A percentile compares a stretch with the other conserved stretches of the same genome.
phyloP scores from a whole-genome alignment of 2,888 invertebrate species.

The Halictus quadricinctus region DNA sequence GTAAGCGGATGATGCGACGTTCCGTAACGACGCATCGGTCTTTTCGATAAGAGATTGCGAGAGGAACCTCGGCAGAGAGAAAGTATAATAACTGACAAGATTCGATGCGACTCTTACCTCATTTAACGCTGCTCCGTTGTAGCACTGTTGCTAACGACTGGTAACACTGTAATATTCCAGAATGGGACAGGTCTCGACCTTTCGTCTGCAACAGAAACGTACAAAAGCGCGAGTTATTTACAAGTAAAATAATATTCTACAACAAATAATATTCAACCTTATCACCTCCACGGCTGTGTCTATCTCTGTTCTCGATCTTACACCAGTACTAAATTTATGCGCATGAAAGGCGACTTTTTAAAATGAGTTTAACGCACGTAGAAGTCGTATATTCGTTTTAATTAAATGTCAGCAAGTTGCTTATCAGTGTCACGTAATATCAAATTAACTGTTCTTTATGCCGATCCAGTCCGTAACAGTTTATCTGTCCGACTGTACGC shows the following conservation, averaged over 20 bases:
- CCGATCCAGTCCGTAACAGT: background rate
- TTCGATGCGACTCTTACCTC: slow-evolving; percentile 5
- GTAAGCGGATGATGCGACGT: background rate
- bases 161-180: slow-evolving; percentile 16
- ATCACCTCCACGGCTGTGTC: background rate
- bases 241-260: background rate
- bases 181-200: slow-evolving; percentile 1
- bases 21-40: background rate
- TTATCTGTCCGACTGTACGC: background rate
- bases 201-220: background rate
- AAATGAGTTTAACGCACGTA: background rate
- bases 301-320: background rate
- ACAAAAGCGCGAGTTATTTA: background rate
- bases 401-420: background rate
- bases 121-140: slow-evolving; percentile 14
- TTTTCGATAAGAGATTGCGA: background rate
- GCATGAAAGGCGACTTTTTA: background rate
- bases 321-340: background rate
- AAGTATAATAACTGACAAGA: slow-evolving; percentile 1
- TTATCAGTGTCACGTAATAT: background rate
- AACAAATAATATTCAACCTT: background rate
- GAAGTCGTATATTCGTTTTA: background rate
- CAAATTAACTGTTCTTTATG: background rate
- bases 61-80: background rate
- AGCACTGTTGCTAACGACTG: slow-evolving; percentile 2